These are phyloP conservation scores for Halcyon badia DNA, from an alignment of 2,797 vertebrate genomes.

Conservation along the genomic window DNA sequence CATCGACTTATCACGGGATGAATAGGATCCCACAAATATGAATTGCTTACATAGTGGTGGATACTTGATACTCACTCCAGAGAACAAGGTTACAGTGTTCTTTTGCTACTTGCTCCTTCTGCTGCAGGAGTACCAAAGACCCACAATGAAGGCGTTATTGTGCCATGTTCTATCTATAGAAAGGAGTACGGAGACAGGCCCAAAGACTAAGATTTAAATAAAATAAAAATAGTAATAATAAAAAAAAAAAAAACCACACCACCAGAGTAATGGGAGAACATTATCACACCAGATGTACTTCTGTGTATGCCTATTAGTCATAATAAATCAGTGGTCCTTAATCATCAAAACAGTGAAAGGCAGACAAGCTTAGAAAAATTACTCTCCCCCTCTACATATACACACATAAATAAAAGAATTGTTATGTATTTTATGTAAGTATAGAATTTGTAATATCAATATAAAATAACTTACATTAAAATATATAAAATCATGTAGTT, in stretches of 20 bases:
- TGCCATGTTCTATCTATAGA: neutral
- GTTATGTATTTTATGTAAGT: neutral
- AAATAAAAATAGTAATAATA: neutral
- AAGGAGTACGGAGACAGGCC: neutral
- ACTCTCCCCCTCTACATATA: neutral
- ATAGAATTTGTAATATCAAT: neutral
- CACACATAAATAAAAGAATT: neutral
- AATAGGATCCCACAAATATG: constrained; percentile 33
- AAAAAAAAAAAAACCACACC: too few species aligned
- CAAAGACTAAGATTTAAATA: neutral
- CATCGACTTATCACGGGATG: neutral
- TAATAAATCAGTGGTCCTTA: neutral
- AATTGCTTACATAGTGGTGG: constrained; percentile 21
- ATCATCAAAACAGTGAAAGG: neutral
- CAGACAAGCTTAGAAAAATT: neutral
- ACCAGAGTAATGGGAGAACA: neutral
- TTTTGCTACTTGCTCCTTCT: neutral
- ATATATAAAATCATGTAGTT: neutral
- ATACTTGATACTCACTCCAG: constrained; percentile 31
- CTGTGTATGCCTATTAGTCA: neutral
- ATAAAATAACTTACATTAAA: neutral
- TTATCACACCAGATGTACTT: neutral
- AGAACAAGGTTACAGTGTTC: constrained; percentile 55
- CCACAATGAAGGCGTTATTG: neutral
- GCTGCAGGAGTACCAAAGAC: neutral